Conservation (phyloP, 2,113 vertebrate species). For the Potamarius usumacintae region DNA sequence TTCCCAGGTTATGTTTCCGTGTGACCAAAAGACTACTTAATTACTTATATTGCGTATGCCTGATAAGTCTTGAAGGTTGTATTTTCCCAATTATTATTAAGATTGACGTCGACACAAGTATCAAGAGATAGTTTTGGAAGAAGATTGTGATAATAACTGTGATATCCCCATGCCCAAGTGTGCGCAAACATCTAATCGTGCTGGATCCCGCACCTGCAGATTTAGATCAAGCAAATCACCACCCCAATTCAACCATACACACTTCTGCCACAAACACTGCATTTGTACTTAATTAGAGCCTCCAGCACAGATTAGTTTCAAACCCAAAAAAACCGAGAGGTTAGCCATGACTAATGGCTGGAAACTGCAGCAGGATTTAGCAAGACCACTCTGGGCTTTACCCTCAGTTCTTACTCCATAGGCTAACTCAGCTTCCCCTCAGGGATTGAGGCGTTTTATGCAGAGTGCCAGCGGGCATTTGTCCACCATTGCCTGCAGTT, state of each 20-base stretch:
- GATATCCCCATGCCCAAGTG: not conserved
- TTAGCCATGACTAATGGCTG: constrained; percentile 34
- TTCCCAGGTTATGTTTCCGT: not conserved
- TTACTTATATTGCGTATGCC: not conserved
- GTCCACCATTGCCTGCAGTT: constrained; percentile 47
- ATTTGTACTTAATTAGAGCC: constrained; percentile 70
- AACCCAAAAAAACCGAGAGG: constrained; percentile 46
- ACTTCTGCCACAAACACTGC: constrained; percentile 45
- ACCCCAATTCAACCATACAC: constrained; percentile 25
- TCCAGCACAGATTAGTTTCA: constrained; percentile 59
- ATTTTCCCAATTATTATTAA: not conserved
- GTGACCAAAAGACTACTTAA: not conserved
- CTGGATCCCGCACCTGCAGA: constrained; percentile 25
- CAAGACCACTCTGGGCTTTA: not conserved
- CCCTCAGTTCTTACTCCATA: not conserved
- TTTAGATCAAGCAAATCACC: constrained; percentile 26
- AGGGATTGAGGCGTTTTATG: not conserved
- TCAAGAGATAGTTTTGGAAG: constrained; percentile 32
- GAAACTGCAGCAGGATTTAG: constrained; percentile 51
- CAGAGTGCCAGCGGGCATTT: not conserved
- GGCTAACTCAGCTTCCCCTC: constrained; percentile 4
- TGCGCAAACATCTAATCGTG: constrained; percentile 40
- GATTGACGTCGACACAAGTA: constrained; percentile 1
- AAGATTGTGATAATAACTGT: constrained; percentile 31
- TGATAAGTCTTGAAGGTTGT: not conserved